Percentiles rank a stretch among this genome's conserved stretches.
These are phyloP conservation scores for Oryzias woworae DNA, from an alignment of 2,113 vertebrate species.

Conservation along the genomic window DNA sequence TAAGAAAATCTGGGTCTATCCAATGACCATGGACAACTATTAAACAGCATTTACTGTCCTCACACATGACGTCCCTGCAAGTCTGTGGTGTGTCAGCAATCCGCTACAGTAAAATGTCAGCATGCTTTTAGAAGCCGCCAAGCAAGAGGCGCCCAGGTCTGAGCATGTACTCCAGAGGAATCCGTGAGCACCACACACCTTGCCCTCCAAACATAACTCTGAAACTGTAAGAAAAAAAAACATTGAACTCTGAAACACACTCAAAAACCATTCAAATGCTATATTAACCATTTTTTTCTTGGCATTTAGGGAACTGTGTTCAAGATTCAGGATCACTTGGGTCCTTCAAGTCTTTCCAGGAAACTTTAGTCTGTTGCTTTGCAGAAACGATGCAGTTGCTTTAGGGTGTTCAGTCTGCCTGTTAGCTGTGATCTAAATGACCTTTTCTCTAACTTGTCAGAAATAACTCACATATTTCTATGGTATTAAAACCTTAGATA, in stretches of 20 bases:
- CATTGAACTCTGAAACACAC: neutral
- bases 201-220: constrained; percentile 49
- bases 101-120: constrained; percentile 31
- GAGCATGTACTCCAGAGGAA: constrained; percentile 61
- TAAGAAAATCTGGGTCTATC: constrained; percentile 3
- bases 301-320: constrained; percentile 11
- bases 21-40: neutral
- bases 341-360: neutral
- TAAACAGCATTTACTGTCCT: constrained; percentile 19
- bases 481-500: constrained; percentile 12
- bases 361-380: constrained; percentile 3
- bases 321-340: constrained; percentile 5
- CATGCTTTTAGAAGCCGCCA: constrained; percentile 49
- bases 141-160: constrained; percentile 58
- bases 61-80: constrained; percentile 20
- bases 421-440: neutral
- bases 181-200: constrained; percentile 55
- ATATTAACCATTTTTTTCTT: constrained; percentile 43
- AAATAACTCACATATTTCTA: constrained; percentile 14
- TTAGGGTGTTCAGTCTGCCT: neutral
- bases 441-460: constrained; percentile 2
- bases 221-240: constrained; percentile 5
- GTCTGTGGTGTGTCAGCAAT: constrained; percentile 17
- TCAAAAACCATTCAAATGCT: neutral
- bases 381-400: constrained; percentile 5